These are phyloP conservation scores for Helicoverpa armigera DNA, from an alignment of 1,140 invertebrate genomes.

Conservation along the genomic window DNA sequence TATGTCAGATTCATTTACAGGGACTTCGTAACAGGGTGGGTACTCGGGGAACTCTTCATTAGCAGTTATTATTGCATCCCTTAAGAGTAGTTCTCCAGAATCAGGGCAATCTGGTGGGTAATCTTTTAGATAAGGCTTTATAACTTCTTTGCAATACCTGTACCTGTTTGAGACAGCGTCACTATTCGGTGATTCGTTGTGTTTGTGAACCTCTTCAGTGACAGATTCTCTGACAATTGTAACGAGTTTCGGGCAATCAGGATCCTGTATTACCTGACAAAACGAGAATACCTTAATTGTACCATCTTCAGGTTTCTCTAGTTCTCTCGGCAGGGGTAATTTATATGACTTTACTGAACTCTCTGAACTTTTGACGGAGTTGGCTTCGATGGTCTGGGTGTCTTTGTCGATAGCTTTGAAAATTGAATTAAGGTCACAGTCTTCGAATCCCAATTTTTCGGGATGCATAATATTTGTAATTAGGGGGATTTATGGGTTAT, in stretches of 20 bases:
- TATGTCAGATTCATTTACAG: neutral
- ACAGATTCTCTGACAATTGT: constrained; percentile 61
- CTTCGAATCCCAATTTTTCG: constrained; percentile 51
- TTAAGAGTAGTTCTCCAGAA: constrained; percentile 53
- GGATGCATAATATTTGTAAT: constrained; percentile 62
- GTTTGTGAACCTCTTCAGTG: constrained; percentile 55
- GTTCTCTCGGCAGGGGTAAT: constrained; percentile 49
- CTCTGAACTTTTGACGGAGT: constrained; percentile 43
- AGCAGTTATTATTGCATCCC: constrained; percentile 48
- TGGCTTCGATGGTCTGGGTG: constrained; percentile 62
- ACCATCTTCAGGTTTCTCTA: constrained; percentile 52
- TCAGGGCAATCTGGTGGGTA: constrained; percentile 53
- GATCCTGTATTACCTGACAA: constrained; percentile 60
- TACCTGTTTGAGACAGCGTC: constrained; percentile 53
- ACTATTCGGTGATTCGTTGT: neutral
- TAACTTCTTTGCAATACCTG: constrained; percentile 68
- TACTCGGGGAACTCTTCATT: constrained; percentile 58
- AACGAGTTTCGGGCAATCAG: constrained; percentile 53
- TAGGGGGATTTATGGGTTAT: neutral
- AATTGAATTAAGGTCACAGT: constrained; percentile 42
- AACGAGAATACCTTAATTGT: constrained; percentile 59
- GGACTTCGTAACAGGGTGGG: constrained; percentile 53
- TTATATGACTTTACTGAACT: constrained; percentile 38
- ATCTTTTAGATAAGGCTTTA: constrained; percentile 60
- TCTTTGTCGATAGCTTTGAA: constrained; percentile 57